Evolutionary conservation across 2,888 invertebrate genomes (phyloP), one percentile per base, ranked within the genome.

Genomic region (Torymus texanus): DNA sequence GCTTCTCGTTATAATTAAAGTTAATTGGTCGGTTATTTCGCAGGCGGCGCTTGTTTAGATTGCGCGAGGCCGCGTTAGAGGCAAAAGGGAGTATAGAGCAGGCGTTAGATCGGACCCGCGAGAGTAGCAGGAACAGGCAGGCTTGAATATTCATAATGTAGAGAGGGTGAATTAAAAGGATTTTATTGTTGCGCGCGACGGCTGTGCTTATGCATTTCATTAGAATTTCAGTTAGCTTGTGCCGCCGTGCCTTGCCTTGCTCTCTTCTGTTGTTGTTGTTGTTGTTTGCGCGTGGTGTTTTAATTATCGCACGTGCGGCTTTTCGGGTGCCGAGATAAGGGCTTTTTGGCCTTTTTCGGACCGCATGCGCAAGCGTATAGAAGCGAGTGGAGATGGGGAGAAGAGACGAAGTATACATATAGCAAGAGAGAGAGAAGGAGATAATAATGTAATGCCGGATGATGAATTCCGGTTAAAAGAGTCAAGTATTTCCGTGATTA

Each of bases 1-100:
- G 53, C 71, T 79, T 79, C 79, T 74, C 61, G 77, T 81, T 75
- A 68, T 81, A 81, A 81, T 81, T 81, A 78, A 75, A 75, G 67
- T 81, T 81, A 81, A 81, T 81, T 81, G 81, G 81, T 24, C 56
- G 53, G 62, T 72, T 71, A 41, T 41, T 41, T 41, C 41, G 41
- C 41, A 41, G 41, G 8, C 41, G 41, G 8, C 41, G 41, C 41
- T 41, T 41, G 41, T 41, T 41, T 41, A 41, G 41, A 41, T 41
- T 41, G 41, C 8, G 41, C 41, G 41, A 41, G 41, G 41, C 8
- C 8, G 8, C 41, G 41, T 41, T 41, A 41, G 41, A 29, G 29
- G 4, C 29, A 5, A 29, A 5, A 4, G 29, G 10, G 8, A 41
- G 41, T 41, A 5, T 3, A 41, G 41, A 8, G 41, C 41, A 2